phyloP scores from a whole-genome alignment of 2,888 invertebrate genomes.

The Steinernema scapterisci region DNA sequence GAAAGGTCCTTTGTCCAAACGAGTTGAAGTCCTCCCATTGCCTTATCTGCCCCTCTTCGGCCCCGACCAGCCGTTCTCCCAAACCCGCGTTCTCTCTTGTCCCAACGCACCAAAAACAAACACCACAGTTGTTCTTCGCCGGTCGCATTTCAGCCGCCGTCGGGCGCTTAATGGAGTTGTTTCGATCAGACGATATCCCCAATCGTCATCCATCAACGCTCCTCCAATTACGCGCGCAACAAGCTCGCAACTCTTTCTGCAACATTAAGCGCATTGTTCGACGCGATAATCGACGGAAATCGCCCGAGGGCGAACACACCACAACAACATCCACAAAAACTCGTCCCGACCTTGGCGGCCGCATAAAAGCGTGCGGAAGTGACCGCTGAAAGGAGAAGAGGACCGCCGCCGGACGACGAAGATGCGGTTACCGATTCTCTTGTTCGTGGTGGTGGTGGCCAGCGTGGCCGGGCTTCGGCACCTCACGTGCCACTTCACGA shows the following conservation, averaged over 20 bases:
- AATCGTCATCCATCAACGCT: neutral
- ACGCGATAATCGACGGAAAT: neutral
- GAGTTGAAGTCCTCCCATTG: too few species aligned
- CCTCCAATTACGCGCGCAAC: constrained; percentile 18
- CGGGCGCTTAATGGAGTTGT: neutral
- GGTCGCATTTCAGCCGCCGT: too few species aligned
- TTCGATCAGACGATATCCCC: neutral
- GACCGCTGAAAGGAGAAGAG: neutral
- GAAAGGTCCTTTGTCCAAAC: too few species aligned
- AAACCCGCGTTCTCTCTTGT: too few species aligned
- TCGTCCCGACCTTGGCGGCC: neutral
- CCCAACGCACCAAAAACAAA: too few species aligned
- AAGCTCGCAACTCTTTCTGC: constrained; percentile 30
- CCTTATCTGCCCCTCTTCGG: too few species aligned
- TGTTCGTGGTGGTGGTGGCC: neutral
- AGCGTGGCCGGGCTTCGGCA: constrained; percentile 14
- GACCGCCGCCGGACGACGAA: neutral
- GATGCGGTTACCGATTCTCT: constrained; percentile 7
- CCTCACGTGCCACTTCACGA: constrained; percentile 35
- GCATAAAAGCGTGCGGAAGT: constrained; percentile 23
- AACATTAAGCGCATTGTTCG: neutral
- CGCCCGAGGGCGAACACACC: constrained; percentile 2
- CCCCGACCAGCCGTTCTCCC: too few species aligned
- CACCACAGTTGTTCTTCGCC: too few species aligned
- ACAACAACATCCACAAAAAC: constrained; percentile 3